phyloP scores from a whole-genome alignment of 1,140 invertebrate genomes.

The Theocolax elegans region DNA sequence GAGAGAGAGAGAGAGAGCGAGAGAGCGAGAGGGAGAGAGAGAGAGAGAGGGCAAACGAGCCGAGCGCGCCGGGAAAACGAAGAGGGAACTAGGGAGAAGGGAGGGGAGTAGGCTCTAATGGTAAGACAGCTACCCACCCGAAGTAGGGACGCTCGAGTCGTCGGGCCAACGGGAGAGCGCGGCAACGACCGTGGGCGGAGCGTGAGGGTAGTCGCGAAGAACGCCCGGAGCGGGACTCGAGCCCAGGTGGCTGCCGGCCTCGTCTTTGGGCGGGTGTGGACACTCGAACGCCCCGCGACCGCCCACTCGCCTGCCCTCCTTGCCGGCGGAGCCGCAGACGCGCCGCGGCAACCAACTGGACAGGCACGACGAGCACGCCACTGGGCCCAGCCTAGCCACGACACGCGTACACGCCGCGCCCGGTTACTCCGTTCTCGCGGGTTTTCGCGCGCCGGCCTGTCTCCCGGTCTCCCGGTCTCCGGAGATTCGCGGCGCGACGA shows the following conservation, averaged over 20 bases:
- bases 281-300: constrained; percentile 20
- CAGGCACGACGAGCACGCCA: constrained; percentile 48
- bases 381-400: not conserved
- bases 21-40: not conserved
- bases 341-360: constrained; percentile 65
- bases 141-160: not conserved
- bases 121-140: no score
- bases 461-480: not conserved
- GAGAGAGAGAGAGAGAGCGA: no score
- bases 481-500: no score
- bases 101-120: no score
- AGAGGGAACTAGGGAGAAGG: not conserved
- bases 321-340: constrained; percentile 56
- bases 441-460: not conserved
- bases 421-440: not conserved
- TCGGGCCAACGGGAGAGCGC: not conserved
- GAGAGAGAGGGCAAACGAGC: not conserved
- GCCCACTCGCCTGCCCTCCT: constrained; percentile 56
- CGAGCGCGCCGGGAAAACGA: not conserved
- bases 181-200: not conserved
- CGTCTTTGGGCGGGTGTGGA: not conserved
- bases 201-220: not conserved
- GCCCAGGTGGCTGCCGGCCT: not conserved
- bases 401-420: not conserved
- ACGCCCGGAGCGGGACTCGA: not conserved